These are phyloP conservation scores for Cygnus atratus DNA, from an alignment of 2,113 vertebrate species.

Conservation along the genomic window DNA sequence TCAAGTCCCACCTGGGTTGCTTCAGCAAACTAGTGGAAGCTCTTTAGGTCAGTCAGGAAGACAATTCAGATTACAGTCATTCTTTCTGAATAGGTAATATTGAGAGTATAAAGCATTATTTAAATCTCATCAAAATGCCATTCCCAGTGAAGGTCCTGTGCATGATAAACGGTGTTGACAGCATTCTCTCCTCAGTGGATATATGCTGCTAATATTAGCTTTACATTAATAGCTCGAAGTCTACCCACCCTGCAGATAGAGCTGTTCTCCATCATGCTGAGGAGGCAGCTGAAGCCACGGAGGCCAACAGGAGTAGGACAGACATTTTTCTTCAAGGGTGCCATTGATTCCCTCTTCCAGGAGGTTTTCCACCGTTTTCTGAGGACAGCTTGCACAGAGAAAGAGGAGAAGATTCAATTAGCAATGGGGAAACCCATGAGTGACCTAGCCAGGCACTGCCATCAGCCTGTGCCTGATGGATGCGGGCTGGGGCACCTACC, in stretches of 20 bases:
- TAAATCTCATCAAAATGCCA: neutral
- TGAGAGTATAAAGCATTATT: neutral
- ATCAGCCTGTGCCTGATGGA: neutral
- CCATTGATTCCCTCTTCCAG: neutral
- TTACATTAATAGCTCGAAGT: neutral
- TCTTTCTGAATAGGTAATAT: neutral
- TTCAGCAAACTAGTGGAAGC: neutral
- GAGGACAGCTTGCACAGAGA: neutral
- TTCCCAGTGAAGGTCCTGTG: neutral
- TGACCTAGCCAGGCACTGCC: accelerated
- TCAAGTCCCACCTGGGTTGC: neutral
- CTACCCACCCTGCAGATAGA: neutral
- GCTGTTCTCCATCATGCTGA: neutral
- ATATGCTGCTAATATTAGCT: neutral
- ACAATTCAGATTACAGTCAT: neutral
- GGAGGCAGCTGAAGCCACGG: neutral
- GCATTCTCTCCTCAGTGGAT: neutral
- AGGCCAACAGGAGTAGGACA: neutral
- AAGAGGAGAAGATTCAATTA: neutral
- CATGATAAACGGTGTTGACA: neutral
- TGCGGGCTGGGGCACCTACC: neutral
- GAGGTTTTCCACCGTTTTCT: neutral
- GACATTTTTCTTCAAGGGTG: neutral
- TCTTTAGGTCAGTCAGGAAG: neutral
- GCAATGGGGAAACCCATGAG: neutral